A percentile compares a stretch with the other conserved stretches of the same genome.
These are phyloP conservation scores for Alligator sinensis DNA, from an alignment of 2,113 vertebrate species.

Conservation along the genomic window DNA sequence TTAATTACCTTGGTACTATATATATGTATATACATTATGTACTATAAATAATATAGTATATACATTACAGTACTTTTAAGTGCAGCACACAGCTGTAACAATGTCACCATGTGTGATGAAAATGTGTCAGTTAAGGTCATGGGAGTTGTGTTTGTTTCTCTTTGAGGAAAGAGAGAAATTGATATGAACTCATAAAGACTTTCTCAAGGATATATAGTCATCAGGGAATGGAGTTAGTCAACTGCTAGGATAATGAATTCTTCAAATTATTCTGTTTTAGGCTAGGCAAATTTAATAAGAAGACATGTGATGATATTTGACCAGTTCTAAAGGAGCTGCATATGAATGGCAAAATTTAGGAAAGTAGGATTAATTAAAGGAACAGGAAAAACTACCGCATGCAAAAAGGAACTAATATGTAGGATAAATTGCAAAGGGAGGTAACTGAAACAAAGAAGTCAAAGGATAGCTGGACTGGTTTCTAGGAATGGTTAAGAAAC, in stretches of 20 bases:
- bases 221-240: background rate
- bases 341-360: background rate
- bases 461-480: background rate
- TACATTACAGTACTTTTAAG: background rate
- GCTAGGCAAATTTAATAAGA: background rate
- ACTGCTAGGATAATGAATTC: background rate
- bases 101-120: background rate
- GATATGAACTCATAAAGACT: background rate
- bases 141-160: conserved; percentile 19
- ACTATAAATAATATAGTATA: too few relatives aligned
- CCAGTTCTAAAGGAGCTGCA: background rate
- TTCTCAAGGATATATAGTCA: conserved; percentile 33
- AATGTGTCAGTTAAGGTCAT: conserved; percentile 18
- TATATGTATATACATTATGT: background rate
- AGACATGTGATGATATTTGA: background rate
- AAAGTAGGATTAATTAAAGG: background rate
- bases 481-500: background rate
- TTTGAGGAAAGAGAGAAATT: background rate
- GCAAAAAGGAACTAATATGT: background rate
- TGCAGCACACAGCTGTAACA: background rate
- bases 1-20: background rate
- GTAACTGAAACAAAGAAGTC: background rate
- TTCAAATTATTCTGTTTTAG: background rate
- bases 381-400: background rate
- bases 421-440: background rate